Base-by-base conservation (phyloP, 1,140 invertebrate species). In the Cyphomyrmex costatus region DNA sequence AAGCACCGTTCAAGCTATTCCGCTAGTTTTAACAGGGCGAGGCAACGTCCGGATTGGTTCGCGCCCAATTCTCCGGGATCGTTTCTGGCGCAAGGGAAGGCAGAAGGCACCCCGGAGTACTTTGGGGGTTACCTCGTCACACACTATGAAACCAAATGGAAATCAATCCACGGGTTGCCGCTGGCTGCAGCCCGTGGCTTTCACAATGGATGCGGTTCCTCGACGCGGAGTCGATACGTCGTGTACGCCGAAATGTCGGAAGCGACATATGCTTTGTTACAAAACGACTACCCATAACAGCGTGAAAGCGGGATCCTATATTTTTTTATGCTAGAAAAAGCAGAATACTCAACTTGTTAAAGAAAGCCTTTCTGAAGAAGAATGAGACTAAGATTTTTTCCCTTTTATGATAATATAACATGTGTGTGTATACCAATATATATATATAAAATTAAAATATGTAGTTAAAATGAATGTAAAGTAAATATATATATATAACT, bases 171-270 rank as follows among this genome's bases (percentile, higher is more conserved):
- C n/a, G 14, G 14, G 61, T 63, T 36, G 60, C 46, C 66, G 63
- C 79, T 33, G 33, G 65, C 86, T 73, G 71, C 46, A 53, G 36
- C 79, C 79, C 85, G 63, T 83, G 93, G 92, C 94, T 94, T 94
- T 93, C 92, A 93, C 92, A 93, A 94, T 93, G 92, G 91, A 94
- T 63, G 79, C 86, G 88, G 85, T 74, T 88, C 78, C 91, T 88
- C 53, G 68, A 46, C 79, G 68, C 53, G 12, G 16, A 82, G 66
- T 65, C 79, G 79, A 82, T 73, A 82, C 53, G 49, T 82, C 53
- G 79, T 70, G 68, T 60, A 60, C 53, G 24, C n/a, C 53, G 36
- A 73, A 83, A 70, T 83, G 79, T 83, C 53, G 56, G 53, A 46
- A 83, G 36, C n/a, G 79, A 60, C 79, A n/a, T 68, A 42, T 24